Evolutionary conservation across 2,797 vertebrate species (phyloP).

Genomic region (Ptychobarbus kaznakovi): DNA sequence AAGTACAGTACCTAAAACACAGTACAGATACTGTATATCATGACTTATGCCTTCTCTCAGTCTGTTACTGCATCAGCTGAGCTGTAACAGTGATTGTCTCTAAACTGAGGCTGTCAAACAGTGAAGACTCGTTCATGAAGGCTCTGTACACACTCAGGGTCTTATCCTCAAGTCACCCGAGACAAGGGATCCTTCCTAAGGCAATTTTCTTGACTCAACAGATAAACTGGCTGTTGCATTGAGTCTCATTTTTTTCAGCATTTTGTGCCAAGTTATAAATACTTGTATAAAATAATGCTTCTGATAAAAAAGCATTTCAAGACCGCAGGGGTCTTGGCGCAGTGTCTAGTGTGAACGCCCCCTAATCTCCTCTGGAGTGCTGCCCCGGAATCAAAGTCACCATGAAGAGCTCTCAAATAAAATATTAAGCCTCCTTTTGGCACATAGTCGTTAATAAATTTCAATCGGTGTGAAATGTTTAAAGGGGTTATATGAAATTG

Average conservation of each 20-base stretch:
- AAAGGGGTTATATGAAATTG: no score
- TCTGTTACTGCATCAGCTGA: neutral
- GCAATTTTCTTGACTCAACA: neutral
- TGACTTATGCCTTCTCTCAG: neutral
- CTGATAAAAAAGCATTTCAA: neutral
- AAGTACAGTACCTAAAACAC: no score
- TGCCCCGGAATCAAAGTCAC: neutral
- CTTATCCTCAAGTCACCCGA: neutral
- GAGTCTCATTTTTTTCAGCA: neutral
- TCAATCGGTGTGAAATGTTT: neutral
- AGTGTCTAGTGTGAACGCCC: neutral
- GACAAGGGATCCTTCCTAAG: neutral
- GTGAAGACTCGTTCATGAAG: neutral
- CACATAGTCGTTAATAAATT: neutral
- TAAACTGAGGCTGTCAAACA: neutral
- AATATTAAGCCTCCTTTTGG: neutral
- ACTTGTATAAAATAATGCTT: neutral
- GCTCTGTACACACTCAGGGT: neutral
- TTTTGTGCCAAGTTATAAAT: conserved; percentile 1
- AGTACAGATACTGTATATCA: no score
- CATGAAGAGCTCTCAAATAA: neutral
- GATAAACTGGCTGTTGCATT: neutral
- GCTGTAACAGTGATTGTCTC: neutral
- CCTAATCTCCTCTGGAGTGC: conserved; percentile 5
- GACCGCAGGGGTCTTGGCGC: neutral